Evolutionary conservation across 2,888 invertebrate genomes (phyloP), one percentile per base, ranked within the genome.

Genomic region (Mimumesa dahlbomi): DNA sequence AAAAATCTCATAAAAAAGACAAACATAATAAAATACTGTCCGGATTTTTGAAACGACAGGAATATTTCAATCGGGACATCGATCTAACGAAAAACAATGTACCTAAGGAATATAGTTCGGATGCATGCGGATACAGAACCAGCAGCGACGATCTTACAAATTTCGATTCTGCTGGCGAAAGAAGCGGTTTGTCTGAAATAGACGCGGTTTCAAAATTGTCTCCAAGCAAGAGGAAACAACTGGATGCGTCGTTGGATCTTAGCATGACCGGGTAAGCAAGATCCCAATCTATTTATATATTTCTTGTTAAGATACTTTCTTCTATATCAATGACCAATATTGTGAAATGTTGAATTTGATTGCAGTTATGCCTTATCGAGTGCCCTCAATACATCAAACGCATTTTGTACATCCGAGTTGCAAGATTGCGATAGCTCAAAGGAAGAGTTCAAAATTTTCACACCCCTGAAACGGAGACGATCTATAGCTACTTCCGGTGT

Each of bases 1-100:
- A 87, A 59, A 87, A 86, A 22, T 87, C 87, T 2, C 87, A 87
- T 42, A 82, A 79, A 14, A 87, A 87, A 50, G 85, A 86, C 19
- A 88, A 88, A 25, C 79, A 80, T 22, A 77, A 67, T n/a, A 85
- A 85, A 57, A 84, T 78, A 21, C 9, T 83, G n/a, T 77, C 73
- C 0, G 76, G 73, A 6, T 82, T 76, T 49, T 61, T 73, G 0
- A 77, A 78, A 58, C 72, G 82, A 7, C 78, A 82, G 19, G 82
- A 82, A 69, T 69, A 74, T 11, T 75, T 79, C 14, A 66, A 58
- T 13, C 66, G 40, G 45, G 56, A 58, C 11, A 18, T 43, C 29
- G 25, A 62, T 13, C 48, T 18, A 1, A 42, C 38, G 0, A 14
- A 1, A 1, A 21, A 49, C 18, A 13, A 7, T 9, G 25, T 45